phyloP scores from a whole-genome alignment of 2,888 invertebrate genomes.

The Eupithecia centaureata region DNA sequence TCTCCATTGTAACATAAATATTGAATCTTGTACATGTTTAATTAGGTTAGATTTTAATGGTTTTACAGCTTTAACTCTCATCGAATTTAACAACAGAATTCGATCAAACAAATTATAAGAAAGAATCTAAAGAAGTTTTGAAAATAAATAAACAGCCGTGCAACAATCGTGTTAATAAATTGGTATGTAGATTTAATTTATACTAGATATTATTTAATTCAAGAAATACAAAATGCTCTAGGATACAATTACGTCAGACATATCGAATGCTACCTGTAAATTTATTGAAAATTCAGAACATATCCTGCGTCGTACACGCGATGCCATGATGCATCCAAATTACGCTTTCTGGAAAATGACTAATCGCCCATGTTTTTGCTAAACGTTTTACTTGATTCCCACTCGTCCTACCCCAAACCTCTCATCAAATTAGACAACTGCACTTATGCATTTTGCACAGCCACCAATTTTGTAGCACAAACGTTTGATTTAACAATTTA shows the following conservation, averaged over 20 bases:
- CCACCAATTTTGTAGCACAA: constrained; percentile 67
- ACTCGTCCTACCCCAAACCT: constrained; percentile 62
- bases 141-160: background rate
- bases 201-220: background rate
- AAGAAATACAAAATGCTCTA: constrained; percentile 1
- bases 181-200: background rate
- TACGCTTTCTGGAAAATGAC: constrained; percentile 63
- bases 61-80: background rate
- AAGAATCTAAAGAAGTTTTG: background rate
- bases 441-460: constrained; percentile 76
- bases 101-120: no score
- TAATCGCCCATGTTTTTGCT: constrained; percentile 69
- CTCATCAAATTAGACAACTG: constrained; percentile 78
- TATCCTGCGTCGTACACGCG: constrained; percentile 42
- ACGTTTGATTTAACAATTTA: constrained; percentile 65
- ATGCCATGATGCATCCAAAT: constrained; percentile 51
- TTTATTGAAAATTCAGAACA: constrained; percentile 25
- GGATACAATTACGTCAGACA: constrained; percentile 21
- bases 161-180: background rate
- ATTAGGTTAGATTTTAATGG: background rate
- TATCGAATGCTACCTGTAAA: constrained; percentile 35
- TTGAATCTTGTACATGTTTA: no score
- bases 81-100: background rate
- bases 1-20: background rate
- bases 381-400: constrained; percentile 76